Evolutionary conservation across 2,113 vertebrate genomes (phyloP), one percentile per base, ranked within the genome.

Genomic region (Dipodomys merriami): DNA sequence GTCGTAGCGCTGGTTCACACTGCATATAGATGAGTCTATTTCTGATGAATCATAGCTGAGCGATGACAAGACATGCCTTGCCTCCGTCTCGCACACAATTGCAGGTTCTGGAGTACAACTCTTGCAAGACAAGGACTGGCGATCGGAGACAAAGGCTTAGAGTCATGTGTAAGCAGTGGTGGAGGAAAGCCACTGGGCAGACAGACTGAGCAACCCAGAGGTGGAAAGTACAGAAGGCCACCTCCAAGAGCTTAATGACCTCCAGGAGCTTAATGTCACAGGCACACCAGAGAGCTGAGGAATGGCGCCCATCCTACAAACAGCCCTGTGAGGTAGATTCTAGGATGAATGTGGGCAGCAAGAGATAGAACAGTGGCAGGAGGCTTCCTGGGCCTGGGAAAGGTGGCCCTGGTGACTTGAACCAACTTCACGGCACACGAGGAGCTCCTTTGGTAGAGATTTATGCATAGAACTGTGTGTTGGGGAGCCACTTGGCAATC

Each of bases 1-100:
- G 57, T n/a, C 11, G 25, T 9, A 30, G 20, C 93, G 7, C n/a
- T 29, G 72, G 8, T 83, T 91, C 76, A 78, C 77, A 4, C 49
- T 30, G 78, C 95, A 80, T 65, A 69, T 18, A 79, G 83, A 69
- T 83, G 33, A 49, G 87, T 87, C 72, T 83, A 20, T 90, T 92
- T 67, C 25, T 29, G 73, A 83, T 46, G 46, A 5, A 71, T 76
- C 86, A 29, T 71, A 74, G 68, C 69, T 12, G 73, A 80, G 39
- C 16, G 86, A 92, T 39, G 86, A 94, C 53, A 87, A 90, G 86
- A 33, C 22, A 35, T 0, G 8, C 64, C 65, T 77, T 74, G 76
- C 44, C 22, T 57, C 53, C 15, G 67, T 81, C 64, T 80, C 82
- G 9, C 2, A 16, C 83, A 49, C 49, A 84, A 10, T 3, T 72